phyloP scores from a whole-genome alignment of 2,113 vertebrate species.

The Hypanus sabinus region DNA sequence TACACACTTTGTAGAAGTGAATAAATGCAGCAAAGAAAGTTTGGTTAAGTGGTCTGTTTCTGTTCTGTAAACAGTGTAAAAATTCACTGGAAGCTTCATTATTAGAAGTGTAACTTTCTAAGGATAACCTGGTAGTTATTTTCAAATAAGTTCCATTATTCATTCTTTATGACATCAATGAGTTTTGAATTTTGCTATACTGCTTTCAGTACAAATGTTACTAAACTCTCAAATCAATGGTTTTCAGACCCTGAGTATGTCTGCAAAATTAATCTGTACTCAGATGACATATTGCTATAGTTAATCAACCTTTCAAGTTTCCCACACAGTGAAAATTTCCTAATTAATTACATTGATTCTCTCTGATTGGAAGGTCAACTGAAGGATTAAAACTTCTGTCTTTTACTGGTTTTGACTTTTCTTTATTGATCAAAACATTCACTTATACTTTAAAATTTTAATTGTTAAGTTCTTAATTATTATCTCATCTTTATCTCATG shows the following conservation, averaged over 20 bases:
- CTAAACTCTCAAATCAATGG: slow-evolving; percentile 61
- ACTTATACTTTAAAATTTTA: slow-evolving; percentile 62
- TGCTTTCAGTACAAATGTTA: slow-evolving; percentile 12
- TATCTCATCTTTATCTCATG: slow-evolving; percentile 50
- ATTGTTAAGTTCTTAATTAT: slow-evolving; percentile 63
- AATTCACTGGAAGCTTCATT: neutral
- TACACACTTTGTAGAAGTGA: neutral
- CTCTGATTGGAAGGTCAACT: slow-evolving; percentile 75
- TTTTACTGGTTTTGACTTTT: slow-evolving; percentile 45
- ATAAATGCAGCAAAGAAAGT: neutral
- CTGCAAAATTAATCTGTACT: slow-evolving; percentile 71
- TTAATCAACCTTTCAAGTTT: slow-evolving; percentile 71
- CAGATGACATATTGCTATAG: slow-evolving; percentile 74
- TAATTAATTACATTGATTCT: slow-evolving; percentile 78
- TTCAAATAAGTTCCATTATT: slow-evolving; percentile 14
- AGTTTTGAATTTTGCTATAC: slow-evolving; percentile 4
- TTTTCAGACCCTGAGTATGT: slow-evolving; percentile 71
- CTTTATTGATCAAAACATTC: slow-evolving; percentile 49
- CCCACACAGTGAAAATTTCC: slow-evolving; percentile 69
- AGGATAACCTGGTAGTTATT: neutral
- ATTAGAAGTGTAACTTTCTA: neutral
- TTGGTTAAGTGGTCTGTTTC: neutral
- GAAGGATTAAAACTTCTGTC: slow-evolving; percentile 52
- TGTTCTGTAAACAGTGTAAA: neutral
- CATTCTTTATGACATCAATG: neutral